Conservation (phyloP, 64 coral and sea anemone species). For the Cladopsammia gracilis region DNA sequence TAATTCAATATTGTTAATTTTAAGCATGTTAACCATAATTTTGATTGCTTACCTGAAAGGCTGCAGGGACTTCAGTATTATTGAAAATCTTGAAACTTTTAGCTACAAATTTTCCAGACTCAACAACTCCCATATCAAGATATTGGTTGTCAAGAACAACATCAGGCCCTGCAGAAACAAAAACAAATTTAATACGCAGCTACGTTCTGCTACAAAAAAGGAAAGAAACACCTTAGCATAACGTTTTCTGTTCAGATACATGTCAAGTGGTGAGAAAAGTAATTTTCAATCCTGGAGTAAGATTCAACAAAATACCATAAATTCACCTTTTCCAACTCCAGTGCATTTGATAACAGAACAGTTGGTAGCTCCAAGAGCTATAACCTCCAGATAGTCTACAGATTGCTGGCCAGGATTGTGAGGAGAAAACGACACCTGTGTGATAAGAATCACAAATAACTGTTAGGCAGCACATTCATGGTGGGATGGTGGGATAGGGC, state of each 20-base stretch:
- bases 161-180: slow-evolving; percentile 69
- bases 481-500: too few relatives aligned
- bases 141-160: slow-evolving; percentile 72
- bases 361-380: slow-evolving; percentile 86
- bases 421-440: slow-evolving; percentile 82
- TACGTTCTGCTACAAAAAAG: too few relatives aligned
- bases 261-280: neutral
- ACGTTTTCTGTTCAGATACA: too few relatives aligned
- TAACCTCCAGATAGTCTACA: slow-evolving; percentile 85
- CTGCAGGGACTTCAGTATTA: slow-evolving; percentile 77
- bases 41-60: slow-evolving; percentile 72
- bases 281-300: neutral
- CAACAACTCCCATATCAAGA: slow-evolving; percentile 90
- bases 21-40: neutral
- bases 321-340: slow-evolving; percentile 86
- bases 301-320: neutral
- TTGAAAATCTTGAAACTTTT: slow-evolving; percentile 94
- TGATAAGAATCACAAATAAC: neutral
- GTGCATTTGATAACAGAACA: slow-evolving; percentile 88
- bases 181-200: neutral
- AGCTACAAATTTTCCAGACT: slow-evolving; percentile 77
- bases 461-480: neutral
- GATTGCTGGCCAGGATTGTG: slow-evolving; percentile 51
- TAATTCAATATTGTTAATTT: too few relatives aligned
- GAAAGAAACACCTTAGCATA: too few relatives aligned